These are phyloP conservation scores for Acromyrmex echinatior DNA, from an alignment of 1,140 invertebrate species.

Conservation along the genomic window DNA sequence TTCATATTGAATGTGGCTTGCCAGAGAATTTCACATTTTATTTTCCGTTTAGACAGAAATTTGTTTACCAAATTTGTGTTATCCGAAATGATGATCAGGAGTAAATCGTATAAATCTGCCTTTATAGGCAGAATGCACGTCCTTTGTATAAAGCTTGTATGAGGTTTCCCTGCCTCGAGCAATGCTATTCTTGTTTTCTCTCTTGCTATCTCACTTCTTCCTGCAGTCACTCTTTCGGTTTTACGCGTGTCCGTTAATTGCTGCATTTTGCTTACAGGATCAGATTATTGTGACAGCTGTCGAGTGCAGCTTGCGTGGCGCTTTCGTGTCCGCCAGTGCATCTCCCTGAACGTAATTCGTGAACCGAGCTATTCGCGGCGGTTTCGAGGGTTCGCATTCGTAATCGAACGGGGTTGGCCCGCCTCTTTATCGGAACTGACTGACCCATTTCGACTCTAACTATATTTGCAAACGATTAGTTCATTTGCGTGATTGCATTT, in stretches of 20 bases:
- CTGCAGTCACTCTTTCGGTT: conserved; percentile 45
- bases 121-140: background rate
- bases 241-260: conserved; percentile 76
- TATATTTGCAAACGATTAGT: conserved; percentile 43
- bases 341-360: conserved; percentile 63
- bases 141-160: too few relatives aligned
- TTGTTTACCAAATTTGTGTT: conserved; percentile 9
- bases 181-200: conserved; percentile 18
- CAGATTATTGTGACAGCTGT: conserved; percentile 76
- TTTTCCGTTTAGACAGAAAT: conserved; percentile 5
- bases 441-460: conserved; percentile 37
- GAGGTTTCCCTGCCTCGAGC: background rate
- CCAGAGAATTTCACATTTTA: background rate
- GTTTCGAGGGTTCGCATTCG: conserved; percentile 30
- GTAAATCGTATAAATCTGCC: conserved; percentile 18
- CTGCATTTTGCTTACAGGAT: conserved; percentile 77
- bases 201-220: conserved; percentile 28
- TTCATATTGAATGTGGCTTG: background rate
- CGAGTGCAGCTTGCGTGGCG: conserved; percentile 62
- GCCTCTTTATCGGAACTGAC: conserved; percentile 43
- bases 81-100: background rate
- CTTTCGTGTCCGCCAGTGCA: conserved; percentile 63
- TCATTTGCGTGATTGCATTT: conserved; percentile 45
- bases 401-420: conserved; percentile 36
- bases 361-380: conserved; percentile 34